Evolutionary conservation across 2,888 invertebrate genomes (phyloP), one percentile per base, ranked within the genome.

Genomic region (Lasioglossum figueresi): DNA sequence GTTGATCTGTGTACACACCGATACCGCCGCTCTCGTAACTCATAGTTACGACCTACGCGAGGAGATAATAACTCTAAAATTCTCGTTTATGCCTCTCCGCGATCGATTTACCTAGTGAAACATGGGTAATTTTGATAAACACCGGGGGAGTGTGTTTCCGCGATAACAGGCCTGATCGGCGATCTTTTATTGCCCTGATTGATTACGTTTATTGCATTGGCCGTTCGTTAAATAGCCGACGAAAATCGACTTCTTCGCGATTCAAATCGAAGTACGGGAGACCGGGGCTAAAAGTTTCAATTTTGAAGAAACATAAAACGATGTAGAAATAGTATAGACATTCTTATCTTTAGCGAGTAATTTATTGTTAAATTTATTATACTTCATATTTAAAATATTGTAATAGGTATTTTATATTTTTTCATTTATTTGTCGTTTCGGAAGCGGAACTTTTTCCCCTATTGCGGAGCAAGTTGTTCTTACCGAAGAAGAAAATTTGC

Each of bases 31-130:
- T 31, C 73, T 8, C 86, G 85, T 80, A 85, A 85, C 75, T 85
- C 85, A 84, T 70, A 37, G 85, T 84, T 84, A 84, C 85, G 80
- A 80, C 43, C 77, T 74, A 76, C n/a, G 73, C 77, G 84, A 77
- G 80, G 70, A 85, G 85, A 85, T 84, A 84, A 84, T 85, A 85
- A 85, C 85, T 84, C 63, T 63, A 85, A 84, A 84, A 80, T 56
- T 85, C 74, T 45, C 76, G 85, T 85, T 85, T 75, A 78, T 84
- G 80, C 80, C 45, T 78, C 56, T 72, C 63, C 74, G 73, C 77
- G 45, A 84, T 43, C 85, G 84, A 77, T 84, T 80, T 74, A 56
- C 63, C 52, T 74, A 27, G 77, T 77, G 84, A 80, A 70, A 80
- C 72, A 63, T 66, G 70, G 85, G 63, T 85, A 84, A 85, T 85